Base-by-base conservation (phyloP, 2,797 vertebrate genomes). In the Rhinatrema bivittatum region DNA sequence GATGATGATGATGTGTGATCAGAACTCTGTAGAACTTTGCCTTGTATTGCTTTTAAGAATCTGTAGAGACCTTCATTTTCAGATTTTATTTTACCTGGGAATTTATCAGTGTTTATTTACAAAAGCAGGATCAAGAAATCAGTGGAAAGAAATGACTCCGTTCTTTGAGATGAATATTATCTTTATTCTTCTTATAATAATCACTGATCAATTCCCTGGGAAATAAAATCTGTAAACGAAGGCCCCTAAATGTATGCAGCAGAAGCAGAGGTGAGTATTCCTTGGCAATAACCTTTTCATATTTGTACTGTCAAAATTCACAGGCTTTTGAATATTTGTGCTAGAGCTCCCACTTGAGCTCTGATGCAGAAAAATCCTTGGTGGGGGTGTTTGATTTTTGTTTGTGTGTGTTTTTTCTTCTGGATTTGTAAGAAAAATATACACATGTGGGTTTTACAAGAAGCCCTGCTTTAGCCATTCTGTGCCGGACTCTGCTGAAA, bases 341-440 rank as follows among this genome's bases (percentile, higher is more conserved):
- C 62, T 66, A 15, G 45, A 72, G 25, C 32, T 47, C n/a, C n/a
- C 19, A 6, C 21, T 42, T 51, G 26, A 13, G 34, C 2, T 10
- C 39, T 39, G 18, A 10, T 28, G 32, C 32, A 46, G 42, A 38
- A 1, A 32, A 46, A 52, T 34, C 7, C 9, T 14, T 16, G 50
- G 50, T 25, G 50, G 31, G 7, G 52, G 51, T 5, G 23, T 42
- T 32, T 40, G 33, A 26, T 41, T 10, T 62, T n/a, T n/a, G n/a
- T n/a, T n/a, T n/a, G n/a, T n/a, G n/a, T 20, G 39, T 25, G 52
- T 60, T 31, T 50, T 60, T 31, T 50, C 2, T 36, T 46, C 68
- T 31, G 35, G 41, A 25, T 36, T 50, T 2, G 0, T 12, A 54
- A 39, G 40, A 47, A 44, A 53, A 44, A 53, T 6, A 15, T 24